Conservation (phyloP, 2,797 vertebrate species). For the Peromyscus attwateri region DNA sequence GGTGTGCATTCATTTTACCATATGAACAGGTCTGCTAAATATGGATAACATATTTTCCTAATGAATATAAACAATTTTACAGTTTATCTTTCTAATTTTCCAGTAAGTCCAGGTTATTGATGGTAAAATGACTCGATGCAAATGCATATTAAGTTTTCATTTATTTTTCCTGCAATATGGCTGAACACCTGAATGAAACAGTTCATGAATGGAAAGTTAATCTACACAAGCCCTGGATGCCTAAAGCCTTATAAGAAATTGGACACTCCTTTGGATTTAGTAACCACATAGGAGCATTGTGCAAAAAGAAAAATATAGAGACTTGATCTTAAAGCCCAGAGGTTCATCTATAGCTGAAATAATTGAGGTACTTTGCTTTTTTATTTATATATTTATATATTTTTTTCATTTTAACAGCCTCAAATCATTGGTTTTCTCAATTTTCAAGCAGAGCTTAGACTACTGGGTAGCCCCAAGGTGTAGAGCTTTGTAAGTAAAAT, state of each 20-base stretch:
- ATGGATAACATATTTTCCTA: constrained; percentile 77
- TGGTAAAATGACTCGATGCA: constrained; percentile 80
- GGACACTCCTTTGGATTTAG: constrained; percentile 64
- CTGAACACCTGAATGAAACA: constrained; percentile 78
- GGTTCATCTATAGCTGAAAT: constrained; percentile 47
- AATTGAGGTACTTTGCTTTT: constrained; percentile 38
- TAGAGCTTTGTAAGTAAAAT: constrained; percentile 16
- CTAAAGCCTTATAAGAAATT: constrained; percentile 78
- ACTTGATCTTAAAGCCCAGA: constrained; percentile 48
- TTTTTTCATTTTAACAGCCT: constrained; percentile 31
- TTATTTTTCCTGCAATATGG: constrained; percentile 81
- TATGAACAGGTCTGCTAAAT: constrained; percentile 59
- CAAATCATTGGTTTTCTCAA: constrained; percentile 47
- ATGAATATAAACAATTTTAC: constrained; percentile 80
- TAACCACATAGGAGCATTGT: constrained; percentile 72
- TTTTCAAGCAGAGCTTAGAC: constrained; percentile 56
- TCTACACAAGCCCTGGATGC: constrained; percentile 61
- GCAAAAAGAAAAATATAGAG: constrained; percentile 25
- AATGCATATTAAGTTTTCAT: constrained; percentile 82
- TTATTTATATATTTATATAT: background rate
- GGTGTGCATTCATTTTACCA: constrained; percentile 54
- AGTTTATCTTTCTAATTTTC: constrained; percentile 84
- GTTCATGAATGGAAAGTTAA: constrained; percentile 82
- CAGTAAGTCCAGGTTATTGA: constrained; percentile 80
- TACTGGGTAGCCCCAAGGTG: background rate